Evolutionary conservation across 1,140 invertebrate genomes (phyloP).

Genomic region (Drosophila kohkoa): DNA sequence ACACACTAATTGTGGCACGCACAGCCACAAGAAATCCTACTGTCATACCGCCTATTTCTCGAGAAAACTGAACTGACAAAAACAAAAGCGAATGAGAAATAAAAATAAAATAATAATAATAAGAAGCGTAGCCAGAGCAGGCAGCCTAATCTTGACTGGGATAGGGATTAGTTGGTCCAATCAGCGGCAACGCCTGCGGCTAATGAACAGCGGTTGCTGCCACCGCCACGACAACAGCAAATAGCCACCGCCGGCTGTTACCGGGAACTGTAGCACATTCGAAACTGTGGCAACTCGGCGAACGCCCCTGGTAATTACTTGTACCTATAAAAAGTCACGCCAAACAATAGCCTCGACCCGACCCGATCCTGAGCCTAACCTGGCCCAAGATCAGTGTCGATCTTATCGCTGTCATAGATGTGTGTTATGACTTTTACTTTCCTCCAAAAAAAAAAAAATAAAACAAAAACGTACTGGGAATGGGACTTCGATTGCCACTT

Average conservation of each 20-base stretch:
- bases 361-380: slow-evolving; percentile 23
- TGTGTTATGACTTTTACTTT: slow-evolving; percentile 83
- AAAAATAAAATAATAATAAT: slow-evolving; percentile 26
- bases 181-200: slow-evolving; percentile 81
- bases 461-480: neutral
- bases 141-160: slow-evolving; percentile 63
- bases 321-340: slow-evolving; percentile 67
- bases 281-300: slow-evolving; percentile 27
- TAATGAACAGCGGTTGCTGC: slow-evolving; percentile 64
- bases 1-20: slow-evolving; percentile 49
- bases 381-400: slow-evolving; percentile 51
- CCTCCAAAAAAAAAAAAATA: slow-evolving; percentile 38
- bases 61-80: slow-evolving; percentile 60
- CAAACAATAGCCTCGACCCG: slow-evolving; percentile 52
- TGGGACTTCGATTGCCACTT: no score
- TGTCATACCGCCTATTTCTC: slow-evolving; percentile 64
- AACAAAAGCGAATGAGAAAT: slow-evolving; percentile 11
- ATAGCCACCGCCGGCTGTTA: neutral
- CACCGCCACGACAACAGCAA: neutral
- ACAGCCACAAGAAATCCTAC: slow-evolving; percentile 45
- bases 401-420: slow-evolving; percentile 44
- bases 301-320: slow-evolving; percentile 71
- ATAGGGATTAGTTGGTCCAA: slow-evolving; percentile 68
- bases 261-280: slow-evolving; percentile 11
- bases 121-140: slow-evolving; percentile 21